These are phyloP conservation scores for Euphysa ruthae DNA, from an alignment of 30 jellyfish, hydroid and myxozoan species.

Conservation along the genomic window DNA sequence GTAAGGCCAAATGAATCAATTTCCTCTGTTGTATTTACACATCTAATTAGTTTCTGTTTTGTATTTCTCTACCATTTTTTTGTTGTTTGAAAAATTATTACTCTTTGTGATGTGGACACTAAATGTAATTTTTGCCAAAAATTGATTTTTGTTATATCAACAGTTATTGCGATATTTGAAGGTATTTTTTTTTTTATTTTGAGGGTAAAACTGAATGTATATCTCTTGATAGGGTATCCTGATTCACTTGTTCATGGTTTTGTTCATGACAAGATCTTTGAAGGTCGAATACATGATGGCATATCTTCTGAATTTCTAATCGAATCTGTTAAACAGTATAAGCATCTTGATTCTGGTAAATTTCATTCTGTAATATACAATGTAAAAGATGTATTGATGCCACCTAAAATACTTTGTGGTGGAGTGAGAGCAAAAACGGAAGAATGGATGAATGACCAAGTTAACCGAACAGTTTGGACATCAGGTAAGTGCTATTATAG, in stretches of 20 bases:
- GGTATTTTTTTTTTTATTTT: too few relatives aligned
- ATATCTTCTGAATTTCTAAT: slow-evolving; percentile 52
- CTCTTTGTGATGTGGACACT: too few relatives aligned
- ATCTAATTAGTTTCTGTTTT: too few relatives aligned
- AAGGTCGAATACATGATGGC: slow-evolving; percentile 60
- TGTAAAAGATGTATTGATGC: slow-evolving; percentile 40
- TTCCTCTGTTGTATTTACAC: too few relatives aligned
- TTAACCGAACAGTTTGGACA: slow-evolving; percentile 11
- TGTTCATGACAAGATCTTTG: slow-evolving; percentile 69
- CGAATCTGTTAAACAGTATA: slow-evolving; percentile 61
- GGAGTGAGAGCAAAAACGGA: slow-evolving; percentile 57
- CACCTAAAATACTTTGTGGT: slow-evolving; percentile 55
- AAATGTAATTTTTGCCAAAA: too few relatives aligned
- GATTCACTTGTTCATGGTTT: slow-evolving; percentile 79
- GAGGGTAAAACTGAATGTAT: neutral
- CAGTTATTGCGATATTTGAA: too few relatives aligned
- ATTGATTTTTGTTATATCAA: too few relatives aligned
- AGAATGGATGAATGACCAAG: slow-evolving; percentile 58
- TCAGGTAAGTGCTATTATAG: too few relatives aligned
- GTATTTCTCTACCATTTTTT: too few relatives aligned
- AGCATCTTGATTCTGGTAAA: slow-evolving; percentile 36
- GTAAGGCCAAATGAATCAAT: too few relatives aligned
- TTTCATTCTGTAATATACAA: slow-evolving; percentile 70
- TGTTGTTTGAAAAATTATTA: too few relatives aligned
- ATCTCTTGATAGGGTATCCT: slow-evolving; percentile 40